These are phyloP conservation scores for Stictocephala bisonia DNA, from an alignment of 2,888 invertebrate species.

Conservation along the genomic window DNA sequence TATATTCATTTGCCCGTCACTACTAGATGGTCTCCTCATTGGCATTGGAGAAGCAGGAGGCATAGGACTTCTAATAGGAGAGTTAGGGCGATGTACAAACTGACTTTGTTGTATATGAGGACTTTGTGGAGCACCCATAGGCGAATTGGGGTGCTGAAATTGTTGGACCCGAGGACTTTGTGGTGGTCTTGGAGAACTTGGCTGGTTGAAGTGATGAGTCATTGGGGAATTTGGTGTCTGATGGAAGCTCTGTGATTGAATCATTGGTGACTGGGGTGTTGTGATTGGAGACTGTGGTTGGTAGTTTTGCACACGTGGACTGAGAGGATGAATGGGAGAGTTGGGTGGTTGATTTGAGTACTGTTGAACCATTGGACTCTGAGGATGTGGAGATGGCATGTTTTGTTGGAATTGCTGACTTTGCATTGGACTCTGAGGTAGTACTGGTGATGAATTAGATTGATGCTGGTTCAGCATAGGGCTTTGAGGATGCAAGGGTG, in stretches of 20 bases:
- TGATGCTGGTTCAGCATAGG: constrained; percentile 63
- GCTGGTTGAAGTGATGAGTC: constrained; percentile 64
- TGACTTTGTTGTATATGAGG: constrained; percentile 57
- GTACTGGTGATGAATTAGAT: constrained; percentile 62
- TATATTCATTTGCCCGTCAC: constrained; percentile 70
- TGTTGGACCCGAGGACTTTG: constrained; percentile 64
- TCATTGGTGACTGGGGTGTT: constrained; percentile 44
- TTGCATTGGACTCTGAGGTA: constrained; percentile 55
- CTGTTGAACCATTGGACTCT: constrained; percentile 63
- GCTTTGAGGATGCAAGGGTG: constrained; percentile 64
- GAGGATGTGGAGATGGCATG: constrained; percentile 50
- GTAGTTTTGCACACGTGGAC: constrained; percentile 47
- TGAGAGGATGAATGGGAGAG: constrained; percentile 65
- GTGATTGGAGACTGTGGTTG: constrained; percentile 27
- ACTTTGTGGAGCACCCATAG: constrained; percentile 61
- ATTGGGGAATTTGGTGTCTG: constrained; percentile 64
- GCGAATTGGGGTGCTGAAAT: constrained; percentile 63
- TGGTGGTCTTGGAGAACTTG: constrained; percentile 62
- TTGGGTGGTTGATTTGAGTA: constrained; percentile 67
- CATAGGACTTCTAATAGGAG: constrained; percentile 67
- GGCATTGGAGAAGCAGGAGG: constrained; percentile 67
- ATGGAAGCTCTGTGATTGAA: constrained; percentile 48
- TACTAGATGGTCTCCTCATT: constrained; percentile 68
- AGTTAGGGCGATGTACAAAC: constrained; percentile 60
- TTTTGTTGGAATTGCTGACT: constrained; percentile 47